Evolutionary conservation across 2,797 vertebrate genomes (phyloP), one percentile per base, ranked within the genome.

Genomic region (Danio albolineatus): DNA sequence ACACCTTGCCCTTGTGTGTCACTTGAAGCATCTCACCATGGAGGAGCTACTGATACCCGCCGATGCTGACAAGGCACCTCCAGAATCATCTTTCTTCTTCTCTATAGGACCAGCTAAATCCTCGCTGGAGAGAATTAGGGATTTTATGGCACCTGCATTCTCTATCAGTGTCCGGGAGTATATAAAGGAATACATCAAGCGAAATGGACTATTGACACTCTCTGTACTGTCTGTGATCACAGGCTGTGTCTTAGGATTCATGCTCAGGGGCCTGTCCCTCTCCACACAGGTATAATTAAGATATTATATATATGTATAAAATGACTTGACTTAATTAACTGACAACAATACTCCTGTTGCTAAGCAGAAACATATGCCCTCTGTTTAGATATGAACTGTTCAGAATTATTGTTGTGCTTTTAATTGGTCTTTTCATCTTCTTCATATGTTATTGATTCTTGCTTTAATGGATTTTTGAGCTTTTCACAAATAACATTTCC

Each of bases 211-310:
- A 74, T 72, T 96, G 84, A 95, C 94, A 0, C 91, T 97, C 6
- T 97, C 96, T 0, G 85, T 96, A 69, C 70, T 96, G 1, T 93
- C 95, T 0, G 95, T 96, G 28, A 43, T 92, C 43, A 93, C 92
- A 0, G 96, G 96, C 10, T 96, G 95, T 83, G 78, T 93, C 1
- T 82, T 96, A 84, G 96, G 96, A 6, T 96, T 95, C 86, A 84
- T 92, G 87, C 91, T 97, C 78, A 90, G 96, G 73, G 90, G 91
- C 0, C 90, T 94, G 38, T 87, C 94, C 17, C 91, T 97, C 65
- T 95, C 95, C 1, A 89, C 93, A 5, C 94, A 96, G 95, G 96
- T 96, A 85, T 84, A 90, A 13, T 44, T 48, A 70, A 21, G 48
- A 28, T 28, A 28, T 28, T 28, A 1, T 28, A 28, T 28, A 28